A percentile compares a stretch with the other conserved stretches of the same genome.
Conservation (phyloP, 2,113 vertebrate genomes). For the Polyodon spathula region DNA sequence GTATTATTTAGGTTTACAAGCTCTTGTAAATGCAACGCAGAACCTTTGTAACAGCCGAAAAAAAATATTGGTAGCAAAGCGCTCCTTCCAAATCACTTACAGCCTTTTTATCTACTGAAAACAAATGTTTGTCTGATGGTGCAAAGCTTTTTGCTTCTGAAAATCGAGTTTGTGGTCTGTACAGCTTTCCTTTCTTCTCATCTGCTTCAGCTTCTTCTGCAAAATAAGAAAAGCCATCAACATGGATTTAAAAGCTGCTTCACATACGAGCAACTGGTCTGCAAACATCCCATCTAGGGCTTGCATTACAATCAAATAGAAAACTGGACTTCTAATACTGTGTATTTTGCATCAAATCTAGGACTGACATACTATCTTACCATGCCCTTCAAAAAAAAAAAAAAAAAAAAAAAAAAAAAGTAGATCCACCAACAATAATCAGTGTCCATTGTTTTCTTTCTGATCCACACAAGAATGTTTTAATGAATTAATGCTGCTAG, state of each 20-base stretch:
- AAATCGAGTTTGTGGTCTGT: slow-evolving; percentile 88
- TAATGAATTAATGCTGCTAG: too few relatives aligned
- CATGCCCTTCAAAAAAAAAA: background rate
- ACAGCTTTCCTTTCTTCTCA: slow-evolving; percentile 91
- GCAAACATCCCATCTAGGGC: too few relatives aligned
- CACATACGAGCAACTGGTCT: too few relatives aligned
- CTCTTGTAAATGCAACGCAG: too few relatives aligned
- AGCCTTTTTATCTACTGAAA: slow-evolving; percentile 81
- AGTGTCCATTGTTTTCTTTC: background rate
- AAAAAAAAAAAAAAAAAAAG: background rate
- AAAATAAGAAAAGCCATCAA: slow-evolving; percentile 28
- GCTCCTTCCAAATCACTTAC: slow-evolving; percentile 54
- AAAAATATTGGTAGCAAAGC: background rate
- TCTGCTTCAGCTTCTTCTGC: slow-evolving; percentile 81
- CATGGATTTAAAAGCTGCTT: too few relatives aligned
- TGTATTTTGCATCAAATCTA: background rate
- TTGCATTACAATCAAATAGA: too few relatives aligned
- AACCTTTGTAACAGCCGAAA: too few relatives aligned
- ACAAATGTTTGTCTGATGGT: slow-evolving; percentile 80
- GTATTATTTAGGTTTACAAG: too few relatives aligned
- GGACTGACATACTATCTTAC: background rate
- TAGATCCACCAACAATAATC: background rate
- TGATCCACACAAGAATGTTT: too few relatives aligned
- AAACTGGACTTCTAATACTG: too few relatives aligned
- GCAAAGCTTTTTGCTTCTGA: slow-evolving; percentile 75